Percentiles rank a stretch among this genome's conserved stretches.
Conservation (phyloP, 2,888 invertebrate species). For the Trissolcus brochymenae region DNA sequence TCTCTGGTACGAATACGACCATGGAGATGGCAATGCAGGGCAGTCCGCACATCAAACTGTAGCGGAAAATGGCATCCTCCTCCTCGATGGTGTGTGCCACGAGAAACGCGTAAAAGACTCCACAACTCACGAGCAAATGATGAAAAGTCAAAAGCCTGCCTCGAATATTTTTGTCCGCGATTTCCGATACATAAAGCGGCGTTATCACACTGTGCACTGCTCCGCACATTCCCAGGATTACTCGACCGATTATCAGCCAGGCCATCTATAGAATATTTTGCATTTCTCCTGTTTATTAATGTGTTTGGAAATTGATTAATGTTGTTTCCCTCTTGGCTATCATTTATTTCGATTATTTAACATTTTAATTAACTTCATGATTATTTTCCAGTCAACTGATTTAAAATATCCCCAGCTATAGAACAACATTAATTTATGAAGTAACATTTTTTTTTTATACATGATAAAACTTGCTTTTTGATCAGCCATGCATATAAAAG, state of each 20-base stretch:
- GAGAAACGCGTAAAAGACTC: conserved; percentile 67
- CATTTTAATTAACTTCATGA: no score
- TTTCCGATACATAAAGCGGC: conserved; percentile 69
- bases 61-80: conserved; percentile 60
- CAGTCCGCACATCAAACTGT: conserved; percentile 66
- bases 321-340: no score
- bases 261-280: conserved; percentile 25
- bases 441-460: neutral
- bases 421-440: neutral
- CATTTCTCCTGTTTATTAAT: no score
- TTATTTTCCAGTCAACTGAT: no score
- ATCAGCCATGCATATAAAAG: conserved; percentile 62
- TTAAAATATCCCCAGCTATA: no score
- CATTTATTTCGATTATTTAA: no score
- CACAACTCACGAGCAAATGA: conserved; percentile 68
- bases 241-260: conserved; percentile 64
- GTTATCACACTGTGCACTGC: conserved; percentile 65
- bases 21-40: conserved; percentile 63
- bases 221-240: conserved; percentile 65
- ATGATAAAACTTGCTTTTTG: conserved; percentile 60
- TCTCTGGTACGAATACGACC: conserved; percentile 64
- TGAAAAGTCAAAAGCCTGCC: conserved; percentile 65
- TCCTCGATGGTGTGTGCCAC: conserved; percentile 60
- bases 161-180: conserved; percentile 64
- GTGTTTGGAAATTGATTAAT: no score